These are phyloP conservation scores for Rhadinocentrus ornatus DNA, from an alignment of 2,797 vertebrate species.

Conservation along the genomic window DNA sequence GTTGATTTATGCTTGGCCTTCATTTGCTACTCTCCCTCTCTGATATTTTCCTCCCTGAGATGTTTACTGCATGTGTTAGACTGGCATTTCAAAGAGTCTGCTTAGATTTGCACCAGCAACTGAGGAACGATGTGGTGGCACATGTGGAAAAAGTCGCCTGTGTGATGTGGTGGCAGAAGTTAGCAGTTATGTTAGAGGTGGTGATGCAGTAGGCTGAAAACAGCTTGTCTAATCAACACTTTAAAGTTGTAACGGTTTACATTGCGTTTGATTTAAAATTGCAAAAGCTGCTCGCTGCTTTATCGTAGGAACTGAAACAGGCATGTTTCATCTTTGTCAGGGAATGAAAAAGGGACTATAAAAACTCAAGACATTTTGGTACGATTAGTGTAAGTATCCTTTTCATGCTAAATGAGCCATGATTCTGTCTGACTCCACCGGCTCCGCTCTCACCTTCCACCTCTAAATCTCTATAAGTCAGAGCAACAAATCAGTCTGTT, in stretches of 20 bases:
- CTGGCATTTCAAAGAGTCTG: constrained; percentile 69
- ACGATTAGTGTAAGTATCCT: constrained; percentile 44
- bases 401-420: constrained; percentile 18
- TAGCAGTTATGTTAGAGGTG: constrained; percentile 4
- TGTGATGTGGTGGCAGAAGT: constrained; percentile 33
- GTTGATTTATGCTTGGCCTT: constrained; percentile 68
- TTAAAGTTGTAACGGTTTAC: background rate
- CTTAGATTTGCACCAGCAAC: constrained; percentile 61
- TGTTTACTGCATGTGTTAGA: constrained; percentile 72
- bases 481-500: constrained; percentile 7
- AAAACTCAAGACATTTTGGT: constrained; percentile 51
- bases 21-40: constrained; percentile 51
- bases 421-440: constrained; percentile 9
- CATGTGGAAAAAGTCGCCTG: constrained; percentile 32
- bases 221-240: constrained; percentile 18
- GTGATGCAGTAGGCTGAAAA: constrained; percentile 23
- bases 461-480: constrained; percentile 12
- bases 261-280: constrained; percentile 1
- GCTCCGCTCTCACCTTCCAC: constrained; percentile 14
- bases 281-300: constrained; percentile 15
- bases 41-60: constrained; percentile 62
- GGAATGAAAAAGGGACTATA: constrained; percentile 51
- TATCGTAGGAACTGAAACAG: constrained; percentile 29
- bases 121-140: constrained; percentile 26
- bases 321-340: constrained; percentile 46